Conservation (phyloP, 1,140 invertebrate species). For the Drosophila watanabei region DNA sequence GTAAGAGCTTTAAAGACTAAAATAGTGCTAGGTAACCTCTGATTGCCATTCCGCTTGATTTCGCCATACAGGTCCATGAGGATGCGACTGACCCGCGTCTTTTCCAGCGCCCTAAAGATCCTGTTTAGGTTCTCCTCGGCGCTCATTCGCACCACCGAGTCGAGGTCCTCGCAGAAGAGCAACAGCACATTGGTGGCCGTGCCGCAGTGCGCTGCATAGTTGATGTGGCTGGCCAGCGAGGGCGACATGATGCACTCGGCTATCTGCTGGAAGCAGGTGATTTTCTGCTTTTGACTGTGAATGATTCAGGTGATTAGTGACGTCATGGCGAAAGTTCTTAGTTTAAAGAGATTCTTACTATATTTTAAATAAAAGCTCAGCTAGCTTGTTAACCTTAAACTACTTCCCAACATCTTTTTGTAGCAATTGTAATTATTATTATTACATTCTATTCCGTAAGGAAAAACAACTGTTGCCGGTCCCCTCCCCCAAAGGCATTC, state of each 20-base stretch:
- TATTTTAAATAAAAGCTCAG: too few species aligned
- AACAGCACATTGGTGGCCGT: conserved; percentile 91
- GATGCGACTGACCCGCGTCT: conserved; percentile 88
- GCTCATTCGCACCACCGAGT: conserved; percentile 92
- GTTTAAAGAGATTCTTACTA: background rate
- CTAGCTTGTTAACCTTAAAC: too few species aligned
- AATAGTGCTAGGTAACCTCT: conserved; percentile 52
- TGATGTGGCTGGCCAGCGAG: conserved; percentile 86
- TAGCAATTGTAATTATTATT: background rate
- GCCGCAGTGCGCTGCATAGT: conserved; percentile 90
- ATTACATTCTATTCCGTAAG: conserved; percentile 7
- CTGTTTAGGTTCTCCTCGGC: conserved; percentile 93
- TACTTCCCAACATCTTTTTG: background rate
- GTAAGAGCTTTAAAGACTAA: too few species aligned
- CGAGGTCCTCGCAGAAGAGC: conserved; percentile 90
- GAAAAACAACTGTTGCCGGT: conserved; percentile 79
- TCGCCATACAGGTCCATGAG: conserved; percentile 93
- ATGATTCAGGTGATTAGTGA: conserved; percentile 51
- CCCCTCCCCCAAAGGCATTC: conserved; percentile 70
- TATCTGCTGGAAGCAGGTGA: conserved; percentile 89
- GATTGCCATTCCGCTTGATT: conserved; percentile 91
- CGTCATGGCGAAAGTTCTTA: conserved; percentile 39
- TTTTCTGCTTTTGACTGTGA: conserved; percentile 90
- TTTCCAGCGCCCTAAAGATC: conserved; percentile 89
- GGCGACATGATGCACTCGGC: conserved; percentile 89